These are phyloP conservation scores for Hylaeus volcanicus DNA, from an alignment of 1,140 invertebrate genomes.

Conservation along the genomic window DNA sequence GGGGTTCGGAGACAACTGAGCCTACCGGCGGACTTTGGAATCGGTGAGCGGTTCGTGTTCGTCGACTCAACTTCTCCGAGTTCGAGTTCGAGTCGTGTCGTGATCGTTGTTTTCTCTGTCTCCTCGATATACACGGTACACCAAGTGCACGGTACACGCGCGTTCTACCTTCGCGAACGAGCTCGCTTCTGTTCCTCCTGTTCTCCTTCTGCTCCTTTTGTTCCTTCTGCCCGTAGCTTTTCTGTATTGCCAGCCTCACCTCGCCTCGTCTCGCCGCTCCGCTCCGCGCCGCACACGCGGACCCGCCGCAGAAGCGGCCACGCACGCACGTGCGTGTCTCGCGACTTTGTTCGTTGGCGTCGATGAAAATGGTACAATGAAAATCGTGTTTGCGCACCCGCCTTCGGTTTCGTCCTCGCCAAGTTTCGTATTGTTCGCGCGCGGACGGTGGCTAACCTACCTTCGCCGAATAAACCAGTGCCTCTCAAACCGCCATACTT, in stretches of 20 bases:
- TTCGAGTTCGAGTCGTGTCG: constrained; percentile 41
- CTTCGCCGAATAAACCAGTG: too few relatives aligned
- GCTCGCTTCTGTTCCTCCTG: constrained; percentile 45
- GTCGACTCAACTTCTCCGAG: constrained; percentile 67
- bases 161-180: constrained; percentile 43
- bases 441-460: too few relatives aligned
- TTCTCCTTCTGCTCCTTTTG: constrained; percentile 38
- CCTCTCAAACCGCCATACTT: too few relatives aligned
- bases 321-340: constrained; percentile 50
- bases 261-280: constrained; percentile 5
- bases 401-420: too few relatives aligned
- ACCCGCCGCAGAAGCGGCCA: constrained; percentile 3
- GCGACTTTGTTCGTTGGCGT: constrained; percentile 24
- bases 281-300: constrained; percentile 4
- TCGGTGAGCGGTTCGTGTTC: constrained; percentile 72
- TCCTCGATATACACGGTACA: constrained; percentile 50
- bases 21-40: constrained; percentile 72
- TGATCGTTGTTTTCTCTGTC: constrained; percentile 58
- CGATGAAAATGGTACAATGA: background rate
- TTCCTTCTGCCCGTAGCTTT: constrained; percentile 36
- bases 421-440: too few relatives aligned
- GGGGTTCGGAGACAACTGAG: constrained; percentile 77
- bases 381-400: background rate
- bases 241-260: constrained; percentile 45
- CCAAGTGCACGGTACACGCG: constrained; percentile 47